These are phyloP conservation scores for Fringilla coelebs DNA, from an alignment of 2,797 vertebrate genomes.

Conservation along the genomic window DNA sequence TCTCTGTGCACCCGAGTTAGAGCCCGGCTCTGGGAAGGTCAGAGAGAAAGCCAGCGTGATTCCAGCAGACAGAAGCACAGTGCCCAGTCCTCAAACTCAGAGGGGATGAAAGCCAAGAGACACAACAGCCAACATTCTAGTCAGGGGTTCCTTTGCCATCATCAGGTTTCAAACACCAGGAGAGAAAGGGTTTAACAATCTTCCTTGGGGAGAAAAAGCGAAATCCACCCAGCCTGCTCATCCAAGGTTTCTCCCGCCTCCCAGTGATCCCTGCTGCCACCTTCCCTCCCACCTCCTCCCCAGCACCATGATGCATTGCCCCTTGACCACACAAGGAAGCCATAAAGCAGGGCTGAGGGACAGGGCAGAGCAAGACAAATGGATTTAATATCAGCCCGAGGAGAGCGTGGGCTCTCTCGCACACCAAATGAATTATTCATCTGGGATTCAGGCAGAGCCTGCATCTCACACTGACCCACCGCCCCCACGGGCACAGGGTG, in stretches of 20 bases:
- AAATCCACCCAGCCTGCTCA: background rate
- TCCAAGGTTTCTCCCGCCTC: background rate
- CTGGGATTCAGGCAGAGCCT: background rate
- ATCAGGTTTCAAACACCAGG: background rate
- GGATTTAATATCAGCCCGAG: conserved; percentile 39
- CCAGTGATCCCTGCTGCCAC: background rate
- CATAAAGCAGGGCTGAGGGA: background rate
- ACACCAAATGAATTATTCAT: background rate
- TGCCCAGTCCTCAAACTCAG: background rate
- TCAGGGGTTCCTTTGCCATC: background rate
- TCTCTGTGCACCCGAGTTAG: accelerated
- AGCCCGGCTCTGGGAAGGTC: background rate
- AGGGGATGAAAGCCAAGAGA: background rate
- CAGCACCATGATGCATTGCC: background rate
- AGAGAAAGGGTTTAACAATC: background rate
- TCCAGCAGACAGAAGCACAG: background rate
- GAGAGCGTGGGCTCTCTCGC: accelerated
- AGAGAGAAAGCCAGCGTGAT: background rate
- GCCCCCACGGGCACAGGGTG: background rate
- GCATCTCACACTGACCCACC: background rate
- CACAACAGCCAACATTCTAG: background rate
- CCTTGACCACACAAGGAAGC: background rate
- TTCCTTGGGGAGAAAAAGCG: background rate
- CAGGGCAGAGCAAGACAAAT: background rate
- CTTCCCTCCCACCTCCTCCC: background rate